Evolutionary conservation across 2,888 invertebrate species (phyloP).

Genomic region (Spisula subtruncata): DNA sequence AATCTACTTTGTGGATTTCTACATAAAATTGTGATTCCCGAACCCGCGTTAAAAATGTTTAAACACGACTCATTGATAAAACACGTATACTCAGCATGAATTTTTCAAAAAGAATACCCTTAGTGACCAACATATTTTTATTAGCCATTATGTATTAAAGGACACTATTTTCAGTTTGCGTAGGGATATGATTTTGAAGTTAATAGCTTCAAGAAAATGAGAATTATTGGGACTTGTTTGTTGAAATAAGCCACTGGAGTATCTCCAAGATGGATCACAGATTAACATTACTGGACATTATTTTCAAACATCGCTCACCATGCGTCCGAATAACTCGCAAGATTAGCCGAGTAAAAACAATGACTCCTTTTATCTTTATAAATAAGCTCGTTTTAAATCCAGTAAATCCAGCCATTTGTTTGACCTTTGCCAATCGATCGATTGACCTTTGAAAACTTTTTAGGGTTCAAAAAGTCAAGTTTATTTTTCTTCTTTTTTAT

Average conservation of each 20-base stretch:
- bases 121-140: background rate
- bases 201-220: background rate
- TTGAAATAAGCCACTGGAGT: background rate
- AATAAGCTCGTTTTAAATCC: background rate
- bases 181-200: background rate
- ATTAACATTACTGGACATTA: background rate
- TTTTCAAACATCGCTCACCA: background rate
- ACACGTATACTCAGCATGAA: background rate
- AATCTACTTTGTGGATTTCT: no score
- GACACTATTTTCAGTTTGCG: background rate
- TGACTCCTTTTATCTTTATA: background rate
- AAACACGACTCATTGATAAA: no score
- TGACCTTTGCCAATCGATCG: background rate
- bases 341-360: background rate
- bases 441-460: background rate
- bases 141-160: background rate
- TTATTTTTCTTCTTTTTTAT: background rate
- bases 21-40: no score
- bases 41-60: no score
- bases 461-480: conserved; percentile 2
- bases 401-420: background rate
- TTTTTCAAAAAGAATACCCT: background rate
- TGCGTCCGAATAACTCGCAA: background rate
- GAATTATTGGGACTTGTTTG: background rate
- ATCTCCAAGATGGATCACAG: background rate